Conservation (phyloP, 2,888 invertebrate genomes). For the Shargacucullia verbasci region DNA sequence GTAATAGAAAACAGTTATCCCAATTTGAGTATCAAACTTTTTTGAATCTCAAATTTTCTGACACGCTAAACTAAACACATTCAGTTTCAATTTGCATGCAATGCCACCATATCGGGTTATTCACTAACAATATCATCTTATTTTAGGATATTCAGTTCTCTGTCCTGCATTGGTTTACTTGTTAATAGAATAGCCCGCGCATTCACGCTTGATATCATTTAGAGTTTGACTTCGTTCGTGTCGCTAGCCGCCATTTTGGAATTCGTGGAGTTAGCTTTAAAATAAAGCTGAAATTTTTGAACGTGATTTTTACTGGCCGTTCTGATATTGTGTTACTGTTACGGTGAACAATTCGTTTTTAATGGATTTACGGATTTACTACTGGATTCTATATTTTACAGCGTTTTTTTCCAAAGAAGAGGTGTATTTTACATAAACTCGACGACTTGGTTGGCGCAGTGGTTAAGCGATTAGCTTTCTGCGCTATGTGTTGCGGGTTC, state of each 20-base stretch:
- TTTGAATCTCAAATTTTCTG: no score
- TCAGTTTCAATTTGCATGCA: background rate
- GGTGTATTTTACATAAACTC: no score
- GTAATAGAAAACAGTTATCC: no score
- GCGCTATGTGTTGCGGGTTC: no score
- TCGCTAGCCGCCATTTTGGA: constrained; percentile 14
- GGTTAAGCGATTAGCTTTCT: no score
- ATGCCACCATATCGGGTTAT: background rate
- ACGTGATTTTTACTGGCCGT: background rate
- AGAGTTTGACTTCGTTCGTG: no score
- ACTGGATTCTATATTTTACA: no score
- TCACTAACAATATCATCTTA: constrained; percentile 9
- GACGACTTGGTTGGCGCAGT: no score
- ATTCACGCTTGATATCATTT: constrained; percentile 27
- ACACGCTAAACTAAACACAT: background rate
- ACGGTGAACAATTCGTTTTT: no score
- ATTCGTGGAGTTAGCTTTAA: constrained; percentile 12
- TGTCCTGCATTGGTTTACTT: constrained; percentile 13
- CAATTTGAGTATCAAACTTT: no score
- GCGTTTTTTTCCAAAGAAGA: no score
- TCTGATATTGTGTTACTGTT: background rate
- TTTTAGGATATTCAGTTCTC: constrained; percentile 11
- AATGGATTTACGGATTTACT: no score
- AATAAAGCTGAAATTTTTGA: constrained; percentile 4
- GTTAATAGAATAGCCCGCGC: constrained; percentile 12